These are phyloP conservation scores for Suillia variegata DNA, from an alignment of 2,888 invertebrate genomes.

Conservation along the genomic window DNA sequence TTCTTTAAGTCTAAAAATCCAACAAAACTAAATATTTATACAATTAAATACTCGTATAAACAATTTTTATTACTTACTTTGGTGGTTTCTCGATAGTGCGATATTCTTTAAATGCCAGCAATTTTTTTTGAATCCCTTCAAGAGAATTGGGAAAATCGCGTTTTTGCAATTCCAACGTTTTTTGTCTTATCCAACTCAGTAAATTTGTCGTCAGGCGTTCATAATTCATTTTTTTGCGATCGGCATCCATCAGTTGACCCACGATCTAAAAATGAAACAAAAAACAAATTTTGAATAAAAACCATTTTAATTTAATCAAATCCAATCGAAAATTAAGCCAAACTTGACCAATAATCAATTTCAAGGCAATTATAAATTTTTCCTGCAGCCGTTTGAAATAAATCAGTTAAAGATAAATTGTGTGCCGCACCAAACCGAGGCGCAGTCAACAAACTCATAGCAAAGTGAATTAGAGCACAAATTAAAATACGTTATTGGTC, in stretches of 20 bases:
- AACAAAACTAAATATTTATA: not conserved
- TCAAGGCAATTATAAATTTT: no score
- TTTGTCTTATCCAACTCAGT: slow-evolving; percentile 91
- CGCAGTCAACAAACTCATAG: slow-evolving; percentile 24
- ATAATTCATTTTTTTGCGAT: slow-evolving; percentile 89
- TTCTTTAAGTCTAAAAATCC: no score
- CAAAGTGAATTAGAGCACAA: slow-evolving; percentile 48
- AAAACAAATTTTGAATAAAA: not conserved
- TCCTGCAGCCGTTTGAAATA: no score
- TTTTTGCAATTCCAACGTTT: slow-evolving; percentile 81
- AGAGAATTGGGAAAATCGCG: slow-evolving; percentile 91
- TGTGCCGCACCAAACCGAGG: not conserved
- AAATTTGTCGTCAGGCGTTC: slow-evolving; percentile 82
- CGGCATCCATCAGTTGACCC: slow-evolving; percentile 93
- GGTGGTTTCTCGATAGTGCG: slow-evolving; percentile 97
- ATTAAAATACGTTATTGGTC: slow-evolving; percentile 21
- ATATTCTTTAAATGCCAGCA: slow-evolving; percentile 92
- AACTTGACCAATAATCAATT: no score
- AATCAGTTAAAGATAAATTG: no score
- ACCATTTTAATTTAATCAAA: no score
- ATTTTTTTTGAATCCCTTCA: slow-evolving; percentile 90
- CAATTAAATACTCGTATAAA: not conserved
- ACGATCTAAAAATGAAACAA: slow-evolving; percentile 74
- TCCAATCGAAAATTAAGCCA: no score
- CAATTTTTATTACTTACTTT: slow-evolving; percentile 68